Percentiles rank a stretch among this genome's conserved stretches.
These are phyloP conservation scores for Drosophila aff. DNA, from an alignment of 1,140 invertebrate genomes.

Conservation along the genomic window DNA sequence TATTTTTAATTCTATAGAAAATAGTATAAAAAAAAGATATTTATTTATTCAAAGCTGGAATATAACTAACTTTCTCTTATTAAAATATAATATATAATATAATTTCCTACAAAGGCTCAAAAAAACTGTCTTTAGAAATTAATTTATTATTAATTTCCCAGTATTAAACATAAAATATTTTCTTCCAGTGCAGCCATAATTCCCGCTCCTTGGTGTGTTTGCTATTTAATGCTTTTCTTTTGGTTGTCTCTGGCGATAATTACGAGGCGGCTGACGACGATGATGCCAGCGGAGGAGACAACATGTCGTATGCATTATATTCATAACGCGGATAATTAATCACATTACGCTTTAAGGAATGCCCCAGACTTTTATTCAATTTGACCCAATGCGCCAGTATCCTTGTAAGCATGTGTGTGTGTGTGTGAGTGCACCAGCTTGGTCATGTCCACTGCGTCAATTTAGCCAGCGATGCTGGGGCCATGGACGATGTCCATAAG, in stretches of 20 bases:
- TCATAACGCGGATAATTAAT: conserved; percentile 73
- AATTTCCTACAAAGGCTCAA: background rate
- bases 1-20: background rate
- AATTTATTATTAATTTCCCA: background rate
- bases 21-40: background rate
- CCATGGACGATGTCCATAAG: conserved; percentile 41
- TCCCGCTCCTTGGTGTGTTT: conserved; percentile 2
- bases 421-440: conserved; percentile 5
- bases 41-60: background rate
- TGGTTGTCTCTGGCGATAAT: conserved; percentile 50
- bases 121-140: background rate
- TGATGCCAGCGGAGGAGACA: conserved; percentile 45
- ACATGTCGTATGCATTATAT: conserved; percentile 67
- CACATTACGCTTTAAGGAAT: conserved; percentile 57
- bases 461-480: conserved; percentile 31
- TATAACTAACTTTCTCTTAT: background rate
- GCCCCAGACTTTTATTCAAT: conserved; percentile 62
- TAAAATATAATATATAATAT: too few species aligned
- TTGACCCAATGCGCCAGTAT: conserved; percentile 46
- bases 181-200: conserved; percentile 18
- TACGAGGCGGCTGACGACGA: conserved; percentile 39
- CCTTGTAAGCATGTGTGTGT: background rate
- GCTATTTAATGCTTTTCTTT: conserved; percentile 13
- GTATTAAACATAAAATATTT: background rate
- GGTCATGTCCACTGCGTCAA: conserved; percentile 51